A percentile compares a stretch with the other conserved stretches of the same genome.
These are phyloP conservation scores for Drosophila anomelani DNA, from an alignment of 2,888 invertebrate genomes.

Conservation along the genomic window DNA sequence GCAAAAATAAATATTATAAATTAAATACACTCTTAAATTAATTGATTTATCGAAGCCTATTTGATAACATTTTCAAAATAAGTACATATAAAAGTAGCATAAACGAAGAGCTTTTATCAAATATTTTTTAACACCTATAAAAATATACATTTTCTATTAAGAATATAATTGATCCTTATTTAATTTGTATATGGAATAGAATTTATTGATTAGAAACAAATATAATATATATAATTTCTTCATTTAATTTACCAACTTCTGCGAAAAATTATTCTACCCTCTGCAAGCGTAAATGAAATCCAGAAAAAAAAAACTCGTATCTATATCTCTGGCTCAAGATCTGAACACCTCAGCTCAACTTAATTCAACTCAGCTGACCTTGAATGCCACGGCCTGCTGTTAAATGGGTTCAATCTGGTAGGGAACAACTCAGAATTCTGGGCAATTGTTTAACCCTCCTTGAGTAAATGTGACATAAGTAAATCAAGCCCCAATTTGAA, in stretches of 20 bases:
- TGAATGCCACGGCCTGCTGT: constrained; percentile 63
- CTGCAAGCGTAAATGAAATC: background rate
- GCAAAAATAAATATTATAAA: too few species aligned
- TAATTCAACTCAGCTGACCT: constrained; percentile 62
- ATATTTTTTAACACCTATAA: too few species aligned
- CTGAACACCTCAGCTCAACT: constrained; percentile 66
- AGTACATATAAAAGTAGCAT: too few species aligned
- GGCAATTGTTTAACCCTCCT: constrained; percentile 20
- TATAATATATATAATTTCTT: background rate
- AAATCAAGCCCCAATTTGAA: background rate
- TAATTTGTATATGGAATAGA: background rate
- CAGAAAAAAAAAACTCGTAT: constrained; percentile 35
- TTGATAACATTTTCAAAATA: too few species aligned
- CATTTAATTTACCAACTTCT: background rate
- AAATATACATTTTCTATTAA: too few species aligned
- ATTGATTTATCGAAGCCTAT: too few species aligned
- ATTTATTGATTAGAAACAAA: background rate
- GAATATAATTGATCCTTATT: background rate
- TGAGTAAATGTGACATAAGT: background rate
- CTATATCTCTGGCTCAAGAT: constrained; percentile 72
- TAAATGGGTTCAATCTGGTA: constrained; percentile 74
- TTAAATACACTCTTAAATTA: too few species aligned
- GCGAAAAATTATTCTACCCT: background rate
- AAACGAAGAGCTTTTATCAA: too few species aligned
- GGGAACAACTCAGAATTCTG: constrained; percentile 19